Evolutionary conservation across 2,888 invertebrate genomes (phyloP), one percentile per base, ranked within the genome.

Genomic region (Caenorhabditis sp.): DNA sequence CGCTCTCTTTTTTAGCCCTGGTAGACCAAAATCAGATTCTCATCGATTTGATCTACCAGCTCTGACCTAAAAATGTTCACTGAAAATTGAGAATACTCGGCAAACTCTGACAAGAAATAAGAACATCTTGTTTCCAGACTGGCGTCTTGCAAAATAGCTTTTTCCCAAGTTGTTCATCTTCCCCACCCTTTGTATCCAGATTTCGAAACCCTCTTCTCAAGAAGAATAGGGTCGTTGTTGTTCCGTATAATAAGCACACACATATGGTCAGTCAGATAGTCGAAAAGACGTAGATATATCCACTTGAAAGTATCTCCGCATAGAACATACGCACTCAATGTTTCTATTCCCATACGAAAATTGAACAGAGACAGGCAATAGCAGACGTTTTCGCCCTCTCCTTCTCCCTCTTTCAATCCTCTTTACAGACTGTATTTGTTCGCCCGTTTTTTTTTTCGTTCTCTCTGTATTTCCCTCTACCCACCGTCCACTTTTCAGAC

Each of bases 341-440:
- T 59, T 38, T 59, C 59, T 59, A 38, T 59, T 59, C 35, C 28
- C 14, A 22, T 22, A 59, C 59, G 38, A 31, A 59, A 59, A 59
- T 38, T 24, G 54, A 4, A 19, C n/a, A 49, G 19, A 19, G 19
- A 38, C 38, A 38, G 38, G 12, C 6, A 38, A 38, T 38, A 35
- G 31, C 44, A 47, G 47, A 47, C 12, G 22, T 24, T 51, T 51
- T 51, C 24, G 22, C 24, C 24, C 22, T 35, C 26, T 56, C 22
- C 14, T 12, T 35, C 38, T 22, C 59, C 7, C 26, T 44, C 63
- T 16, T n/a, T 49, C 28, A 66, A 66, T 66, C 64, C 64, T 49
- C 64, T 49, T 31, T 66, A 49, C 49, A 26, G 47, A 66, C 31
- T 49, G 64, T 66, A 66, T 66, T 66, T 66, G 64, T 66, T 66